Percentiles rank a stretch among this genome's conserved stretches.
Conservation (phyloP, 2,113 vertebrate genomes). For the Chaetura pelagica region DNA sequence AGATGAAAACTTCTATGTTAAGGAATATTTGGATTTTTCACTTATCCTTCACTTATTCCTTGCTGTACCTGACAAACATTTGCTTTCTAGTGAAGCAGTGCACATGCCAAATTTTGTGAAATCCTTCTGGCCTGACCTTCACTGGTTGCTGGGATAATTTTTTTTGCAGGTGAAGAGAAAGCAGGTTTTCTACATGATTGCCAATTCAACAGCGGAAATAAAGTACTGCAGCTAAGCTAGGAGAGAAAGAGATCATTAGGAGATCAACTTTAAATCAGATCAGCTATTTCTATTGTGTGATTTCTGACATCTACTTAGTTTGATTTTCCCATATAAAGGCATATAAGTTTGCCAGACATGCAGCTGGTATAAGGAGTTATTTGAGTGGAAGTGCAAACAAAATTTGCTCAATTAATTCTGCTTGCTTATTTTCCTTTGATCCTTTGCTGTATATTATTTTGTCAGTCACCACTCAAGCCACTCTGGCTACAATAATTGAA, state of each 20-base stretch:
- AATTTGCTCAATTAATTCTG: not conserved
- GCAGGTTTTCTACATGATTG: not conserved
- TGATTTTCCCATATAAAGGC: not conserved
- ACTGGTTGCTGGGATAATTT: not conserved
- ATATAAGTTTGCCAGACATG: not conserved
- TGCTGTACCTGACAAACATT: not conserved
- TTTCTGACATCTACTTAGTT: not conserved
- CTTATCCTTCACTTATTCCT: not conserved
- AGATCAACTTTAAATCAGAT: not conserved
- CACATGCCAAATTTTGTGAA: not conserved
- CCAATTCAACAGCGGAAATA: not conserved
- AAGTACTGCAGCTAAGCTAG: not conserved
- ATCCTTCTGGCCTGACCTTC: not conserved
- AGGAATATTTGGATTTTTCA: not conserved
- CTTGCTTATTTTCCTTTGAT: not conserved
- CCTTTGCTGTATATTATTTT: not conserved
- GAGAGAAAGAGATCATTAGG: not conserved
- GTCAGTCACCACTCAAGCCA: not conserved
- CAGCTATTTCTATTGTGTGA: not conserved
- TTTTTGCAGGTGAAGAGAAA: not conserved
- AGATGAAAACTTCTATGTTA: not conserved
- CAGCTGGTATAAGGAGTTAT: not conserved
- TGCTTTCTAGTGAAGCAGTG: not conserved
- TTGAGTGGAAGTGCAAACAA: not conserved
- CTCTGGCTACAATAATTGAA: not conserved